Base-by-base conservation (phyloP, 2,888 invertebrate genomes). In the Hemicrepidius hirtus region DNA sequence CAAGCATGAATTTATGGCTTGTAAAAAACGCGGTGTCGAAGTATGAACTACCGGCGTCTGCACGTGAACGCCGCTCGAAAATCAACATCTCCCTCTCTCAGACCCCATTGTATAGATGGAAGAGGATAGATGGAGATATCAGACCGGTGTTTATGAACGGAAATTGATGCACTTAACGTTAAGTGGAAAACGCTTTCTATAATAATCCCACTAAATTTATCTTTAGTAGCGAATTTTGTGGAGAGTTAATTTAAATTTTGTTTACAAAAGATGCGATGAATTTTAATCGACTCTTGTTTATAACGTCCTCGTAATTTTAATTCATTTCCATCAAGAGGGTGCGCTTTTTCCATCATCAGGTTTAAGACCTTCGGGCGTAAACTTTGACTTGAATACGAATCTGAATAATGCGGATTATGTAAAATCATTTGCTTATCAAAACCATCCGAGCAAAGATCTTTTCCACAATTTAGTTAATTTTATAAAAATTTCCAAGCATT, bases 171-270 rank as follows among this genome's bases (percentile, higher is more conserved):
- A 84, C 84, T 84, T 85, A 82, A 80, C 80, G 80, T 81, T 84
- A 84, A 85, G 84, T 85, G 84, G 83, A 85, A 84, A 85, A 81
- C 82, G 82, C 83, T 85, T 77, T 79, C 83, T 81, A 80, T 83
- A 84, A 84, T 85, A 85, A 85, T 84, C 83, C 83, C 81, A 79
- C 83, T 84, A 84, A 85, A 85, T 84, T 84, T 84, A 84, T 85
- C 84, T 84, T 83, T 83, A 83, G 80, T 79, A 74, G 76, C 77
- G 78, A 78, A 80, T 79, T 79, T 80, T 77, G 79, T 79, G 78
- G 78, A 78, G 80, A 80, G 81, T 80, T 82, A 82, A 83, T 83
- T 84, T 82, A 80, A 83, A 83, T 83, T 83, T 81, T 83, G 82
- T 83, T 83, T 82, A 78, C 81, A 80, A 76, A 80, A 80, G 81